These are phyloP conservation scores for Dolomedes plantarius DNA, from an alignment of 2,888 invertebrate species.

Conservation along the genomic window DNA sequence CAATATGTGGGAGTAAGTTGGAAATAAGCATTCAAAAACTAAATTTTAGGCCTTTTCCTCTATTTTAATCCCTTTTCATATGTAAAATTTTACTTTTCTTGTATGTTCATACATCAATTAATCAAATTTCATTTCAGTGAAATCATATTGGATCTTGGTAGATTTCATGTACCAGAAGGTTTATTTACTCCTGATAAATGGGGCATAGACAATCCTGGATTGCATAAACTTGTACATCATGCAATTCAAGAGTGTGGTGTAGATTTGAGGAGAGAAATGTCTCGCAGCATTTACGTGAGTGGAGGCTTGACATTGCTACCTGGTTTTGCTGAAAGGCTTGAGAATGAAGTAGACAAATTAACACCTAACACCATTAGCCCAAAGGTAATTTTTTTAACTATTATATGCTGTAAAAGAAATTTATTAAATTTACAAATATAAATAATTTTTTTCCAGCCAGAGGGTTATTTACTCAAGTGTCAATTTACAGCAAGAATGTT, in stretches of 20 bases:
- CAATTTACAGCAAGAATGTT: too few species aligned
- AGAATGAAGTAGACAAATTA: slow-evolving; percentile 79
- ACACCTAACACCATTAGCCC: slow-evolving; percentile 79
- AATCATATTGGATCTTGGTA: slow-evolving; percentile 76
- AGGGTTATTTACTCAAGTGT: too few species aligned
- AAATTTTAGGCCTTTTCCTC: neutral
- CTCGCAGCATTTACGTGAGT: slow-evolving; percentile 80
- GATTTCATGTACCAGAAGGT: slow-evolving; percentile 79
- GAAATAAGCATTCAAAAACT: slow-evolving; percentile 73
- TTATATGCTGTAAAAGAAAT: too few species aligned
- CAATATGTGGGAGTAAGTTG: slow-evolving; percentile 74
- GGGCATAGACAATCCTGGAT: slow-evolving; percentile 80
- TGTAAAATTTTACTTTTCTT: too few species aligned
- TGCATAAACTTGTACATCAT: slow-evolving; percentile 80
- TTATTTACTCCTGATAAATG: slow-evolving; percentile 80
- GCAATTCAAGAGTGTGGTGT: slow-evolving; percentile 81
- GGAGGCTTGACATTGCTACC: slow-evolving; percentile 80
- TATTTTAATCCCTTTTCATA: neutral
- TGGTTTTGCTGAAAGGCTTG: slow-evolving; percentile 80
- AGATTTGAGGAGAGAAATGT: slow-evolving; percentile 80
- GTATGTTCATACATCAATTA: too few species aligned
- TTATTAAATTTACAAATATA: too few species aligned
- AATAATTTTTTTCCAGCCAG: too few species aligned
- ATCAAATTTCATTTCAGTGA: slow-evolving; percentile 55
- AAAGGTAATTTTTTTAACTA: slow-evolving; percentile 77